These are phyloP conservation scores for Trichogramma dendrolimi DNA, from an alignment of 2,888 invertebrate species.

Conservation along the genomic window DNA sequence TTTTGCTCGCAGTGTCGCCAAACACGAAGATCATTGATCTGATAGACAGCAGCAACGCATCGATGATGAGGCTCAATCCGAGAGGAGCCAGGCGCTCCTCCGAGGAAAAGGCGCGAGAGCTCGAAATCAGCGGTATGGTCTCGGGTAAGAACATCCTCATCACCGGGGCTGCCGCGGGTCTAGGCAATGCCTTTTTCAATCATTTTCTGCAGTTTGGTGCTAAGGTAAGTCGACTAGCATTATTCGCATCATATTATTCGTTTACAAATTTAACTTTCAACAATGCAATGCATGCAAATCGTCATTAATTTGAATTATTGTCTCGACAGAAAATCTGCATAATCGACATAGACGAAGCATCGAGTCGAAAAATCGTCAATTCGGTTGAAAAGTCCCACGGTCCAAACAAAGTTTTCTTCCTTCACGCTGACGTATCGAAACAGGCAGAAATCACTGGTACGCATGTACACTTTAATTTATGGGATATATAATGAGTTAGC, in stretches of 20 bases:
- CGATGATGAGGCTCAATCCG: not conserved
- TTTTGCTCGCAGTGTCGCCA: too few species aligned
- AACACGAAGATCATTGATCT: too few species aligned
- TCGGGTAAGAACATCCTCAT: conserved; percentile 44
- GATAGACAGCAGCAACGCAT: too few species aligned
- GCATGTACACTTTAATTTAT: conserved; percentile 5
- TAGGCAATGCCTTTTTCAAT: conserved; percentile 44
- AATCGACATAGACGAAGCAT: conserved; percentile 39
- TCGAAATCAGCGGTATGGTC: conserved; percentile 43
- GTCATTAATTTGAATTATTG: conserved; percentile 20
- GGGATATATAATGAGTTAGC: too few species aligned
- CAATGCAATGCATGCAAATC: conserved; percentile 35
- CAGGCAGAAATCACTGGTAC: conserved; percentile 38
- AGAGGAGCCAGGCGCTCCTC: conserved; percentile 35
- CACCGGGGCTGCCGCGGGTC: conserved; percentile 45
- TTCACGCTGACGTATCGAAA: conserved; percentile 41
- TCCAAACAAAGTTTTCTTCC: conserved; percentile 38
- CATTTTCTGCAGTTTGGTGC: conserved; percentile 44
- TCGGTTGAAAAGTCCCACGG: conserved; percentile 41
- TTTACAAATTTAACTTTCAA: not conserved
- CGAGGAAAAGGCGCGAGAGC: conserved; percentile 42
- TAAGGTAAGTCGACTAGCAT: conserved; percentile 35
- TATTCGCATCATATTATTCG: not conserved
- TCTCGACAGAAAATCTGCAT: conserved; percentile 39
- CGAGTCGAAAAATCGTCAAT: conserved; percentile 32